Base-by-base conservation (phyloP, 2,797 vertebrate genomes). In the Acanthis flammea region DNA sequence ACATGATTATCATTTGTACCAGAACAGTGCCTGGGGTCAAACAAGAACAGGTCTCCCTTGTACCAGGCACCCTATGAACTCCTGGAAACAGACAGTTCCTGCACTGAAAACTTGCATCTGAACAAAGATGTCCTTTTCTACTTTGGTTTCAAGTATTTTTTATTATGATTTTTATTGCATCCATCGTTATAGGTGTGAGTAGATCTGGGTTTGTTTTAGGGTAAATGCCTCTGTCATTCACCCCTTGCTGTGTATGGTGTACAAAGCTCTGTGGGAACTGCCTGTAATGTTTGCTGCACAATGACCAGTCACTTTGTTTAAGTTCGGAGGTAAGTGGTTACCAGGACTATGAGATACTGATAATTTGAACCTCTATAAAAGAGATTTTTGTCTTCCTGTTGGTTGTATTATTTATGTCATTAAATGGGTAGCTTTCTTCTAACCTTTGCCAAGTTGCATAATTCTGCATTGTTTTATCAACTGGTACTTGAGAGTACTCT, bases 311-410 rank as follows among this genome's bases (percentile, higher is more conserved):
- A 62, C 71, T 86, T 80, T 88, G 61, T 50, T 90, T 68, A 73
- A 79, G 33, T 87, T 92, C 33, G 72, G 54, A 81, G 68, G 61
- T 74, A 89, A 85, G 33, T 79, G 93, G 74, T 81, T 67, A 78
- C 31, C 39, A 81, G 44, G 44, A 31, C 54, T 83, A 61, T 14
- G 37, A 81, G 76, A 94, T 58, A 91, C 45, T n/a, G 68, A 75
- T 47, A 66, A 39, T 71, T 4, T 60, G 55, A 94, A 82, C 33
- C 21, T 65, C 85, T 81, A 23, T 82, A 91, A 89, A 92, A 70
- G 50, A 80, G 44, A 86, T 78, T 88, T 94, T 88, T 92, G 35
- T 48, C 66, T 95, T 94, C 91, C 70, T 83, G 58, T 72, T 92
- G 42, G 45, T 88, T 67, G 27, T 72, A 58, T 91, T 57, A 68